Conservation (phyloP, 2,113 vertebrate species). For the Rynchops niger region DNA sequence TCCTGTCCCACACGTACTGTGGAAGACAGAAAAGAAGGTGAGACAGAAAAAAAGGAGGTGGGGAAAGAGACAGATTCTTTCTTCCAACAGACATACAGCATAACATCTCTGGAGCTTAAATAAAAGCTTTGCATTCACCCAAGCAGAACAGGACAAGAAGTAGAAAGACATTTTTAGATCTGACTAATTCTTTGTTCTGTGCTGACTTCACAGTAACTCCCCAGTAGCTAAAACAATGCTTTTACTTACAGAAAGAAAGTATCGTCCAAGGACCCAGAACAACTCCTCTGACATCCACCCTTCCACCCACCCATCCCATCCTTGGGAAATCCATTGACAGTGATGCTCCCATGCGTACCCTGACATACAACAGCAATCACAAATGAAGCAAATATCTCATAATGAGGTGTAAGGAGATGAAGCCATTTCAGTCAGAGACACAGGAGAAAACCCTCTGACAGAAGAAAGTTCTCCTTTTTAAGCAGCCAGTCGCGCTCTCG, state of each 20-base stretch:
- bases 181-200: background rate
- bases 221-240: background rate
- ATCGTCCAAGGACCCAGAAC: background rate
- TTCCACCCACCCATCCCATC: background rate
- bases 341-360: background rate
- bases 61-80: background rate
- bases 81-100: background rate
- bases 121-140: background rate
- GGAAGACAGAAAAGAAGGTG: constrained; percentile 11
- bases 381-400: background rate
- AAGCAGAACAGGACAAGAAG: background rate
- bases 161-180: background rate
- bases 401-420: background rate
- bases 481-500: background rate
- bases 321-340: background rate
- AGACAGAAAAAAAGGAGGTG: background rate
- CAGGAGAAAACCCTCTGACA: background rate
- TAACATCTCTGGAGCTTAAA: background rate
- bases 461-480: background rate
- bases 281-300: background rate
- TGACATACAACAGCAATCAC: background rate
- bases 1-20: constrained; percentile 95
- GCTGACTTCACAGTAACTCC: background rate
- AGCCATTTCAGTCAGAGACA: background rate
- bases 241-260: background rate